Percentiles rank a stretch among this genome's conserved stretches.
phyloP scores from a whole-genome alignment of 1,140 invertebrate genomes.

The Platorchestia sp. region DNA sequence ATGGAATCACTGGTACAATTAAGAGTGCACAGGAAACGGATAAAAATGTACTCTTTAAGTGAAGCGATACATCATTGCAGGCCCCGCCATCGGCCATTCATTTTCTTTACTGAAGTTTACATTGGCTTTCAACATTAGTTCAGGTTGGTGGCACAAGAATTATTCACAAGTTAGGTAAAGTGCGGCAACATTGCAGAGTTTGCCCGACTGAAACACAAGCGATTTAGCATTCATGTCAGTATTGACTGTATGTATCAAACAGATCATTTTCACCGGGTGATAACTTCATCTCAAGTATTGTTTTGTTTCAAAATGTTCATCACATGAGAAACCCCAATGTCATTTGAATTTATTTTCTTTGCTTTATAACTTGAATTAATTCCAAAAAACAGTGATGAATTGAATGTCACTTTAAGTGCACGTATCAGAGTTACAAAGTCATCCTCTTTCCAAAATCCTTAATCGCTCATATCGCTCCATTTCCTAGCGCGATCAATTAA shows the following conservation, averaged over 20 bases:
- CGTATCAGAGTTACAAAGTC: neutral
- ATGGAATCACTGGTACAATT: too few relatives aligned
- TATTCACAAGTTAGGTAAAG: too few relatives aligned
- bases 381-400: neutral
- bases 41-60: too few relatives aligned
- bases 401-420: neutral
- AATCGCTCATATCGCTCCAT: neutral
- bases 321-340: neutral
- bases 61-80: too few relatives aligned
- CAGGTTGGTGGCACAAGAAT: too few relatives aligned
- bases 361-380: neutral
- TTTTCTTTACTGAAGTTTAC: too few relatives aligned
- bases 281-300: neutral
- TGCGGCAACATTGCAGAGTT: too few relatives aligned
- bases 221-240: too few relatives aligned
- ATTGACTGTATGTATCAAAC: neutral
- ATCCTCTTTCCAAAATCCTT: neutral
- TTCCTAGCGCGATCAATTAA: neutral
- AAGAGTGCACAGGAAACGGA: too few relatives aligned
- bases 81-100: too few relatives aligned
- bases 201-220: too few relatives aligned
- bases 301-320: neutral
- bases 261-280: neutral
- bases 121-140: too few relatives aligned
- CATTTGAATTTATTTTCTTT: neutral